Evolutionary conservation across 2,113 vertebrate species (phyloP).

Genomic region (Engraulis encrasicolus): DNA sequence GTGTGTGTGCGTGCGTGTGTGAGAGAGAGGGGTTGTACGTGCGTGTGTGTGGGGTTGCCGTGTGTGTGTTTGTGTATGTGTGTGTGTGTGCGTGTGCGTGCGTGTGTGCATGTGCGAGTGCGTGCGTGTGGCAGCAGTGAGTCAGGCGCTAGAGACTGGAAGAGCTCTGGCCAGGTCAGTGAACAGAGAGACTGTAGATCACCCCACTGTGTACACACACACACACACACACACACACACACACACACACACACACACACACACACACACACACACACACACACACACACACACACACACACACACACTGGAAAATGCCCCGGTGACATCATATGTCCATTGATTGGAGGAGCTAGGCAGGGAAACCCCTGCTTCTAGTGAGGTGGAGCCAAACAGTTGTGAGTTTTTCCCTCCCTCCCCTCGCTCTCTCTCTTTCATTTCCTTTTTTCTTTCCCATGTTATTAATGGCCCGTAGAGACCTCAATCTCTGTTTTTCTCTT

Average conservation of each 20-base stretch:
- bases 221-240: background rate
- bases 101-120: background rate
- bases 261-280: no score
- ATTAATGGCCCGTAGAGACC: background rate
- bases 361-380: constrained; percentile 3
- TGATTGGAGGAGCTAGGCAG: constrained; percentile 1
- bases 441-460: constrained; percentile 16
- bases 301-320: constrained; percentile 18
- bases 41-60: constrained; percentile 27
- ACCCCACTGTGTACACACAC: background rate
- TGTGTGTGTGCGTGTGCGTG: constrained; percentile 34
- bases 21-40: no score
- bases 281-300: background rate
- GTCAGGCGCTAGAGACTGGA: background rate
- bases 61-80: constrained; percentile 20
- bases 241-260: background rate
- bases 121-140: background rate
- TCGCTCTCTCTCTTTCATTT: constrained; percentile 18
- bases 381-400: constrained; percentile 1
- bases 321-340: constrained; percentile 7
- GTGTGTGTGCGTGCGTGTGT: background rate
- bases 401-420: background rate
- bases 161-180: constrained; percentile 9
- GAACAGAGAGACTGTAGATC: background rate
- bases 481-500: constrained; percentile 7